Evolutionary conservation across 2,113 vertebrate genomes (phyloP).

Genomic region (Pholis gunnellus): DNA sequence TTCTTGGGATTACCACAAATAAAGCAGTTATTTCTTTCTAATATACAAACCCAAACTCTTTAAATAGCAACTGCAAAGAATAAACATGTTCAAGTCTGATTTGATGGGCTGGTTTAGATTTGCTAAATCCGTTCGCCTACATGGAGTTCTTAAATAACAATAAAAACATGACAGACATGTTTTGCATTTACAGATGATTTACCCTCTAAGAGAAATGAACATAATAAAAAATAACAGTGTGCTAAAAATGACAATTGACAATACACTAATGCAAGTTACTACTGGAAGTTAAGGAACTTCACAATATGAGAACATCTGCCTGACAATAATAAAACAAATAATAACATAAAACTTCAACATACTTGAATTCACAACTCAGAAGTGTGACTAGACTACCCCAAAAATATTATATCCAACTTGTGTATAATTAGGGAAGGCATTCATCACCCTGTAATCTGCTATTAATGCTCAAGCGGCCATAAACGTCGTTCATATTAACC

Average conservation of each 20-base stretch:
- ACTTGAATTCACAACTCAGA: constrained; percentile 42
- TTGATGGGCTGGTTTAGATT: constrained; percentile 76
- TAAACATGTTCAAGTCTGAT: constrained; percentile 82
- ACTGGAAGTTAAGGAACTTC: constrained; percentile 66
- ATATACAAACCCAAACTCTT: constrained; percentile 82
- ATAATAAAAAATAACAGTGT: constrained; percentile 69
- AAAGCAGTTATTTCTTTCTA: constrained; percentile 82
- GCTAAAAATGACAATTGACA: constrained; percentile 66
- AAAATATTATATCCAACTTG: constrained; percentile 39
- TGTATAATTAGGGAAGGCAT: constrained; percentile 16
- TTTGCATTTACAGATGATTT: constrained; percentile 75
- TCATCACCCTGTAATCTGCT: constrained; percentile 25
- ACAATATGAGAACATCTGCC: constrained; percentile 70
- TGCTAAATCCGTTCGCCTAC: constrained; percentile 60
- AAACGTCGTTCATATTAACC: constrained; percentile 8
- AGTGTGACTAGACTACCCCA: constrained; percentile 38
- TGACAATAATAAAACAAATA: constrained; percentile 52
- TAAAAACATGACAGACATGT: constrained; percentile 72
- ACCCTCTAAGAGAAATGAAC: constrained; percentile 54
- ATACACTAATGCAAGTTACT: constrained; percentile 58
- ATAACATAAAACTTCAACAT: constrained; percentile 54
- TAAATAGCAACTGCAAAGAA: constrained; percentile 83
- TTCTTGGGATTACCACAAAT: constrained; percentile 81
- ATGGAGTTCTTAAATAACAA: constrained; percentile 79
- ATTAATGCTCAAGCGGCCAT: constrained; percentile 38